Conservation (phyloP, 2,113 vertebrate species). For the Dromas ardeola region DNA sequence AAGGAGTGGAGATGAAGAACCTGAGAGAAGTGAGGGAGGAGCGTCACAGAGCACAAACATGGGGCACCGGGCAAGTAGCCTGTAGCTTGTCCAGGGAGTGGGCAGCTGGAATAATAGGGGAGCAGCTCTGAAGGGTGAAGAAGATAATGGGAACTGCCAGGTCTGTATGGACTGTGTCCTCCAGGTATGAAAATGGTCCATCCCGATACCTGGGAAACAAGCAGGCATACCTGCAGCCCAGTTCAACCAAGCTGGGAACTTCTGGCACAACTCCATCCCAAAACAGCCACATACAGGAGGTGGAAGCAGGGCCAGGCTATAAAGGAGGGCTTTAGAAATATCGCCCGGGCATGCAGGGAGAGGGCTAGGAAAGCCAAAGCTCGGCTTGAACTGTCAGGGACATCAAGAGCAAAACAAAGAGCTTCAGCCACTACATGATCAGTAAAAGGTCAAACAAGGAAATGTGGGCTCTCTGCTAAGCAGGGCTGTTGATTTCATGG, state of each 20-base stretch:
- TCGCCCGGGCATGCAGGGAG: background rate
- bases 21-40: background rate
- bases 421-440: background rate
- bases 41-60: rapidly evolving
- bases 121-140: background rate
- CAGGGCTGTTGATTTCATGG: background rate
- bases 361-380: background rate
- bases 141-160: background rate
- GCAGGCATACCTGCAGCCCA: rapidly evolving
- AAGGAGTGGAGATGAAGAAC: background rate
- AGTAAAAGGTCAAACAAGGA: background rate
- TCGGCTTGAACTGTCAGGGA: background rate
- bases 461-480: background rate
- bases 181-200: background rate
- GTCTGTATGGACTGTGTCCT: rapidly evolving
- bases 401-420: background rate
- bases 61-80: background rate
- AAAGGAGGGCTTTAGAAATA: background rate
- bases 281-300: background rate
- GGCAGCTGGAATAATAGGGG: background rate
- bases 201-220: background rate
- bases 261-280: background rate
- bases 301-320: background rate
- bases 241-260: rapidly evolving
- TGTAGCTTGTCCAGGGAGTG: rapidly evolving